These are phyloP conservation scores for Xanthia icteritia DNA, from an alignment of 2,888 invertebrate genomes.

Conservation along the genomic window DNA sequence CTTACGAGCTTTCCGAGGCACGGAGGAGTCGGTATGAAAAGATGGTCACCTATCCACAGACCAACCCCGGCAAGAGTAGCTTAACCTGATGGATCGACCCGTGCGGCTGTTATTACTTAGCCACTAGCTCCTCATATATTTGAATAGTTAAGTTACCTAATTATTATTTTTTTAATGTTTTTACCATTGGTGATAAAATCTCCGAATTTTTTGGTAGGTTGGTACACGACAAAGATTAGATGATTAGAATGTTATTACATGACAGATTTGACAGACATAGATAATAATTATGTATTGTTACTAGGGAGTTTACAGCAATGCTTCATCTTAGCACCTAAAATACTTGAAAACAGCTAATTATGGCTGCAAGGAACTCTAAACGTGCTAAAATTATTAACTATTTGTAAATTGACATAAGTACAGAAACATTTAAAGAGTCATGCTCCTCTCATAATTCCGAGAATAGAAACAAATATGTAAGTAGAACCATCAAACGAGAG, in stretches of 20 bases:
- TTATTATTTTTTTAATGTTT: neutral
- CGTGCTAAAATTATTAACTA: neutral
- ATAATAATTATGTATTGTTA: neutral
- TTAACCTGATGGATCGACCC: too few relatives aligned
- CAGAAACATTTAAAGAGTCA: neutral
- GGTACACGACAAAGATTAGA: neutral
- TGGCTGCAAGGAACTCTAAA: neutral
- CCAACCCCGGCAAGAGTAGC: too few relatives aligned
- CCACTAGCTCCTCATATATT: neutral
- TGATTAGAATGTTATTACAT: neutral
- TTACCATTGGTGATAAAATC: neutral
- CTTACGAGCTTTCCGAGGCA: too few relatives aligned
- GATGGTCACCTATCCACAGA: too few relatives aligned
- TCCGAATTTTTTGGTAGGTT: neutral
- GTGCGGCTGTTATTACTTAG: too few relatives aligned
- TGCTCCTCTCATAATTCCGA: neutral
- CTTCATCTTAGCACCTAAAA: neutral
- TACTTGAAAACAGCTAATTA: neutral
- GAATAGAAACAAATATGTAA: constrained; percentile 6
- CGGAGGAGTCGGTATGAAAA: too few relatives aligned
- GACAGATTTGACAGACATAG: neutral
- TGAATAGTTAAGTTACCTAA: neutral
- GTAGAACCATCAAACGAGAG: constrained; percentile 19
- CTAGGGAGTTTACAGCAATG: neutral
- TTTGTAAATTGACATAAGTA: constrained; percentile 8